Conservation (phyloP, 2,888 invertebrate species). For the Entomobrya proxima region DNA sequence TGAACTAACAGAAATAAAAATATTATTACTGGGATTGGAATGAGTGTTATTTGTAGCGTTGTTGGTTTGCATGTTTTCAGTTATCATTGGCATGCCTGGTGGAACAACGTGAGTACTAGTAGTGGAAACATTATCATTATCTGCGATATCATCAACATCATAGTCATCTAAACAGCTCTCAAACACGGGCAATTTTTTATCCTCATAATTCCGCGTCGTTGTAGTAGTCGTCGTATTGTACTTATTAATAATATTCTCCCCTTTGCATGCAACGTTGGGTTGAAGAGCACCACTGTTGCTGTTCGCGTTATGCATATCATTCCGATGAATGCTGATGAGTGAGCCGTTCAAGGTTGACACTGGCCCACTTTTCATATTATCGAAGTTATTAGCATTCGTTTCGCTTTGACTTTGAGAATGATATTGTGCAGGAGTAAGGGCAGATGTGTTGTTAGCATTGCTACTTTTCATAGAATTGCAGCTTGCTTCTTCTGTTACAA, state of each 20-base stretch:
- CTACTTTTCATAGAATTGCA: neutral
- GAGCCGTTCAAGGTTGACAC: slow-evolving; percentile 73
- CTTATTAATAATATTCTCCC: slow-evolving; percentile 41
- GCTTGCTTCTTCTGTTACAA: neutral
- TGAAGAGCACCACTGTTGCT: neutral
- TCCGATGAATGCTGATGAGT: slow-evolving; percentile 65
- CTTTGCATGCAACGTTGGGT: neutral
- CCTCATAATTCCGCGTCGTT: slow-evolving; percentile 44
- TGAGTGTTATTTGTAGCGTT: slow-evolving; percentile 31
- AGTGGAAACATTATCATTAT: slow-evolving; percentile 2
- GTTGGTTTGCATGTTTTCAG: slow-evolving; percentile 48
- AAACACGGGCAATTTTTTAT: slow-evolving; percentile 64
- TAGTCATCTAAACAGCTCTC: slow-evolving; percentile 69
- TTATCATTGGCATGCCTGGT: slow-evolving; percentile 46
- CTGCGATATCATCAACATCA: slow-evolving; percentile 43
- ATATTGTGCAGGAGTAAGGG: slow-evolving; percentile 56
- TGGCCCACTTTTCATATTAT: slow-evolving; percentile 73
- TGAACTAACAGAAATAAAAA: slow-evolving; percentile 47
- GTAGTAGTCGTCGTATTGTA: neutral
- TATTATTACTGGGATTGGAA: slow-evolving; percentile 40
- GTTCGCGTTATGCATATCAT: slow-evolving; percentile 49
- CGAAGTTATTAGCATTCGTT: slow-evolving; percentile 58
- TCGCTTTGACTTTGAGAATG: slow-evolving; percentile 62
- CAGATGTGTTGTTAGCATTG: slow-evolving; percentile 23
- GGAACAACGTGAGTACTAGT: slow-evolving; percentile 21